Base-by-base conservation (phyloP, 1,140 invertebrate genomes). In the Listronotus oregonensis region DNA sequence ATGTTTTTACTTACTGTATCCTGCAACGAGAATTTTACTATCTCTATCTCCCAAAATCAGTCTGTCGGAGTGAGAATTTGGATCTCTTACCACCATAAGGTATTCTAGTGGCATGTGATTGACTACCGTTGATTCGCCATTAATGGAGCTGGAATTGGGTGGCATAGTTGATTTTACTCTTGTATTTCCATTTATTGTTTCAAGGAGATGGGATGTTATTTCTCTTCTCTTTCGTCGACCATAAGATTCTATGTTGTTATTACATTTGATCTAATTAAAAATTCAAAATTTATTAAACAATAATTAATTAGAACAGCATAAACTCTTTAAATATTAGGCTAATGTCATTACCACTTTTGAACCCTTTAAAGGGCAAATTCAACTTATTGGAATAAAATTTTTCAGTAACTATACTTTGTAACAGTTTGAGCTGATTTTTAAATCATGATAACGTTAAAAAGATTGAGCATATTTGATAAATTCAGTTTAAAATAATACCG, bases 1-100 rank as follows among this genome's bases (percentile, higher is more conserved):
- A 27, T 27, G 21, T 27, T 5, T 27, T 37, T 37, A 65, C 64
- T 73, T 72, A 80, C 79, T 81, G 51, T 80, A 81, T 56, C 82
- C 81, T 0, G 81, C 81, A 18, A 83, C 79, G 15, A 83, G 67
- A 57, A 83, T 72, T 54, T 79, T 77, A 1, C 43, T 39, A 15
- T 80, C 78, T 44, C 79, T 77, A 31, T 83, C 80, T 1, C 81
- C 81, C 52, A 80, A 78, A 49, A 83, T 66, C 5, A 80, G 75
- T 60, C 75, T 78, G 46, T 83, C 80, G 18, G 75, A 67, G 10
- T 59, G 47, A 67, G 74, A 55, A 70, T 71, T 71, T 67, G 77
- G 71, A 8, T 80, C 78, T 39, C 78, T 75, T 2, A 83, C 82
- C 5, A 79, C 72, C 14, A 83, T 74, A 39, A 81, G 73, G 56